These are phyloP conservation scores for Plodia interpunctella DNA, from an alignment of 1,140 invertebrate genomes.

Conservation along the genomic window DNA sequence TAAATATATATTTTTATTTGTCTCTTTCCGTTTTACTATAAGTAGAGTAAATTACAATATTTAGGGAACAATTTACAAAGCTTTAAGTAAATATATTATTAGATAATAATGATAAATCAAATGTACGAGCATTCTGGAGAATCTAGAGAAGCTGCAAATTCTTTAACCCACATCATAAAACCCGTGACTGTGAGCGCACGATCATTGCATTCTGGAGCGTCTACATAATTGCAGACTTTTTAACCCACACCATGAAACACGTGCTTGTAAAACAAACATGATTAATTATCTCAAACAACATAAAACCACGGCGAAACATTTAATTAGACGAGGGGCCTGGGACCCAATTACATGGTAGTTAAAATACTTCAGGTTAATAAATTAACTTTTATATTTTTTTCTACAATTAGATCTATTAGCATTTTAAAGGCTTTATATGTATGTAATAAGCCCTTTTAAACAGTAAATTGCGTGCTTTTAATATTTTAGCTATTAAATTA, in stretches of 20 bases:
- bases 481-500: neutral
- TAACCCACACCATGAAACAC: neutral
- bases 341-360: neutral
- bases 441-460: neutral
- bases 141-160: no score
- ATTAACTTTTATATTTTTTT: neutral
- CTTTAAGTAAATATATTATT: no score
- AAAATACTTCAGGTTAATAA: slow-evolving; percentile 5
- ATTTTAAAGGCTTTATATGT: neutral
- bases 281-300: neutral
- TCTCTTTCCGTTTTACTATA: no score
- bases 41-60: no score
- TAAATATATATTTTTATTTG: no score
- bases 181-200: no score
- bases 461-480: neutral
- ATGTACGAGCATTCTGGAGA: no score
- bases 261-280: neutral
- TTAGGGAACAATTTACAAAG: no score
- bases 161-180: no score
- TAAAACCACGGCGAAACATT: neutral
- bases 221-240: no score
- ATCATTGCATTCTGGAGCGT: no score
- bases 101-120: no score
- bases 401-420: neutral
- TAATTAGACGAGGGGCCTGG: neutral